These are phyloP conservation scores for Amphimedon queenslandica DNA, from an alignment of 37 sponge, comb jelly and placozoan genomes.

Conservation along the genomic window DNA sequence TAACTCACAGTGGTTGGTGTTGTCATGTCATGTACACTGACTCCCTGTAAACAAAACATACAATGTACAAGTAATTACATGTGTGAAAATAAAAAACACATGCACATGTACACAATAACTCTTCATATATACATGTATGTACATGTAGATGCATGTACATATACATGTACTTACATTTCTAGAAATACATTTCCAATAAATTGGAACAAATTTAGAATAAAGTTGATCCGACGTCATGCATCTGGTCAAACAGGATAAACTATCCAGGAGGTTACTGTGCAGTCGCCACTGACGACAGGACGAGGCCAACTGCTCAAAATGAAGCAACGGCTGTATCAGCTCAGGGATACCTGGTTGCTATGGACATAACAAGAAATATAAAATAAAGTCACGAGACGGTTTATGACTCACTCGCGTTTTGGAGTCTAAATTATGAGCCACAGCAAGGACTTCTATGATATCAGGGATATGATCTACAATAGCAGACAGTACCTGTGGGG, in stretches of 20 bases:
- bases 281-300: constrained; percentile 54
- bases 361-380: background rate
- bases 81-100: too few species aligned
- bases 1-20: too few species aligned
- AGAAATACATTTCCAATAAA: constrained; percentile 46
- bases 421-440: constrained; percentile 16
- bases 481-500: constrained; percentile 13
- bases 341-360: constrained; percentile 74
- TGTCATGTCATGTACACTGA: too few species aligned
- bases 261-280: constrained; percentile 35
- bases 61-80: too few species aligned
- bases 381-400: background rate
- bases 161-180: constrained; percentile 40
- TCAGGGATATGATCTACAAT: constrained; percentile 12
- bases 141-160: too few species aligned
- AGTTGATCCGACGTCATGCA: constrained; percentile 77
- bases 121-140: too few species aligned
- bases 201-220: constrained; percentile 67
- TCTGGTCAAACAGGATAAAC: constrained; percentile 12
- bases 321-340: constrained; percentile 42
- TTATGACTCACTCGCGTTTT: constrained; percentile 33
- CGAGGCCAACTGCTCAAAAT: constrained; percentile 31
- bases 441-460: constrained; percentile 18
- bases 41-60: too few species aligned
- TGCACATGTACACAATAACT: too few species aligned